phyloP scores from a whole-genome alignment of 2,797 vertebrate genomes.

The Prionace glauca region DNA sequence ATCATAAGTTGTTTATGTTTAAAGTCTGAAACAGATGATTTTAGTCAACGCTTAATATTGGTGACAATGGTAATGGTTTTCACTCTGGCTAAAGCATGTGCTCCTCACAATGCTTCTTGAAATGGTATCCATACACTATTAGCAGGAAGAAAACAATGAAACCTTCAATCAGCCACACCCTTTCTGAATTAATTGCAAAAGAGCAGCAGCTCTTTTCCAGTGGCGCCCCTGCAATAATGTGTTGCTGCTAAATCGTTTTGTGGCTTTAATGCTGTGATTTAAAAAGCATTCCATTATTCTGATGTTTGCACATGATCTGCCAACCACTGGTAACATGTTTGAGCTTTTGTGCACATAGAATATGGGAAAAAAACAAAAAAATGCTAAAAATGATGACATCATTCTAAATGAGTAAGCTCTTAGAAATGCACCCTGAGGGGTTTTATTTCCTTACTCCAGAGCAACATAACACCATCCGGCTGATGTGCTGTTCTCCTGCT shows the following conservation, averaged over 20 bases:
- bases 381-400: slow-evolving; percentile 99
- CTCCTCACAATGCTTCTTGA: not conserved
- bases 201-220: slow-evolving; percentile 74
- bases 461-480: slow-evolving; percentile 99
- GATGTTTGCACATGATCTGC: slow-evolving; percentile 83
- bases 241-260: slow-evolving; percentile 91
- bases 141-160: slow-evolving; percentile 54
- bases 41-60: not conserved
- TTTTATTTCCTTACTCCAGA: slow-evolving; percentile 98
- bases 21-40: not conserved
- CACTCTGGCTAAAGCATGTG: slow-evolving; percentile 12
- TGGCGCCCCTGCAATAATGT: slow-evolving; percentile 90
- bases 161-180: slow-evolving; percentile 74
- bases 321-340: slow-evolving; percentile 62
- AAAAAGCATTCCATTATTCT: slow-evolving; percentile 93
- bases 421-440: slow-evolving; percentile 99
- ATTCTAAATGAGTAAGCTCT: slow-evolving; percentile 99
- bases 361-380: slow-evolving; percentile 68
- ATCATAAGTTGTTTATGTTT: slow-evolving; percentile 11
- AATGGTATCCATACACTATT: not conserved
- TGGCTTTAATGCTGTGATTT: slow-evolving; percentile 94
- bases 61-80: not conserved
- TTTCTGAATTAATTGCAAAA: slow-evolving; percentile 78
- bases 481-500: slow-evolving; percentile 83
- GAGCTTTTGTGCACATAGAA: slow-evolving; percentile 71